Percentiles rank a stretch among this genome's conserved stretches.
Evolutionary conservation across 92 coral and sea anemone species (phyloP).

Genomic region (Palythoa caribaeorum): DNA sequence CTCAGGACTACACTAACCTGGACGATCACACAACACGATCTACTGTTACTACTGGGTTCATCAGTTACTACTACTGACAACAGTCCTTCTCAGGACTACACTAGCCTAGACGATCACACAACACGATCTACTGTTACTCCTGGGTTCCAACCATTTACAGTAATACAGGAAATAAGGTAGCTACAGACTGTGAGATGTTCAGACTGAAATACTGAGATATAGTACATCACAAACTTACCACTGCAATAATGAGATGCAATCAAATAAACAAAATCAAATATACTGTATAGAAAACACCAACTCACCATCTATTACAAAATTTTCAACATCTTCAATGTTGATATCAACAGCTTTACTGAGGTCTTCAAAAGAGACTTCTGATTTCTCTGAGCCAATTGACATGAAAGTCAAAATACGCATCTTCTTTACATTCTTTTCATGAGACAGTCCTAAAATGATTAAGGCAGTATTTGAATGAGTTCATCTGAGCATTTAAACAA

Average conservation of each 20-base stretch:
- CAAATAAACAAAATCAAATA: background rate
- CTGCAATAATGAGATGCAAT: background rate
- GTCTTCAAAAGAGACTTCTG: conserved; percentile 88
- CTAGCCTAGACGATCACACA: too few relatives aligned
- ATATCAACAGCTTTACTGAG: conserved; percentile 79
- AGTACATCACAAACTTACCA: too few relatives aligned
- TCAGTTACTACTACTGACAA: too few relatives aligned
- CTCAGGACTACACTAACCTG: too few relatives aligned
- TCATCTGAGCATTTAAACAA: background rate
- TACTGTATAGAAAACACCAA: background rate
- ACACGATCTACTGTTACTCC: too few relatives aligned
- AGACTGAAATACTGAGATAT: too few relatives aligned
- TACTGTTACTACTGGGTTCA: too few relatives aligned
- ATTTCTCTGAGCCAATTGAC: conserved; percentile 79
- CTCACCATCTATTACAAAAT: conserved; percentile 92
- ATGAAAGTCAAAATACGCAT: conserved; percentile 92
- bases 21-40: too few relatives aligned
- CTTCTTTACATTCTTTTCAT: conserved; percentile 87
- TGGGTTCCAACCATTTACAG: too few relatives aligned
- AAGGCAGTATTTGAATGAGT: background rate
- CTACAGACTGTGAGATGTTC: too few relatives aligned
- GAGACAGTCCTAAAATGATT: conserved; percentile 76
- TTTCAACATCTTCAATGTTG: conserved; percentile 81
- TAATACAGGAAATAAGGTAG: too few relatives aligned
- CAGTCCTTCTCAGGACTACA: too few relatives aligned